Percentiles rank a stretch among this genome's conserved stretches.
Conservation (phyloP, 2,797 vertebrate genomes). For the Acanthis flammea region DNA sequence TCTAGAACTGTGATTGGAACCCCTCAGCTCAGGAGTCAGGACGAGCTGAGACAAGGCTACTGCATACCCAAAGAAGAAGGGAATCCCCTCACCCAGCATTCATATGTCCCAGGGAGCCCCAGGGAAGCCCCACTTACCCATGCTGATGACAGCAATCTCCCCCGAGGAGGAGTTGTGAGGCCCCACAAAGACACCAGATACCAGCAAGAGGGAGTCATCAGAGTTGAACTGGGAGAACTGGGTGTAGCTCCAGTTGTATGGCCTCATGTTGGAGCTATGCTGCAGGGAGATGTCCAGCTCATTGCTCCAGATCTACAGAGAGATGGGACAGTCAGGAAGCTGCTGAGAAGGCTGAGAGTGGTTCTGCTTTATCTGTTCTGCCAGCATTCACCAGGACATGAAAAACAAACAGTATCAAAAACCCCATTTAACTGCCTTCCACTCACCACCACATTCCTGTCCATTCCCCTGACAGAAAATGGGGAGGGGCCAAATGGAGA, state of each 20-base stretch:
- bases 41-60: neutral
- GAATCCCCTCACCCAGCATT: neutral
- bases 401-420: neutral
- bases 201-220: conserved; percentile 91
- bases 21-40: neutral
- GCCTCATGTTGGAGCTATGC: conserved; percentile 94
- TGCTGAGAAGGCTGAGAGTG: neutral
- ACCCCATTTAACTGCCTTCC: neutral
- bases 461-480: neutral
- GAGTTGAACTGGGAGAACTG: conserved; percentile 98
- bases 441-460: neutral
- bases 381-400: neutral
- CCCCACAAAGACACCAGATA: conserved; percentile 93
- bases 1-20: rapidly evolving
- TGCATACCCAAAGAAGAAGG: neutral
- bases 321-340: neutral
- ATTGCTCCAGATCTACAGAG: conserved; percentile 88
- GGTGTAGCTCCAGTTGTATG: conserved; percentile 97
- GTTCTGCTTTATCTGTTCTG: neutral
- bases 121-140: conserved; percentile 78
- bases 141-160: conserved; percentile 94
- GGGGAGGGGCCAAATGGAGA: neutral
- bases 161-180: conserved; percentile 92
- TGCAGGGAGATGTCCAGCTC: conserved; percentile 86
- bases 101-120: neutral